phyloP scores from a whole-genome alignment of 2,888 invertebrate species.

The Parascotia fuliginaria region DNA sequence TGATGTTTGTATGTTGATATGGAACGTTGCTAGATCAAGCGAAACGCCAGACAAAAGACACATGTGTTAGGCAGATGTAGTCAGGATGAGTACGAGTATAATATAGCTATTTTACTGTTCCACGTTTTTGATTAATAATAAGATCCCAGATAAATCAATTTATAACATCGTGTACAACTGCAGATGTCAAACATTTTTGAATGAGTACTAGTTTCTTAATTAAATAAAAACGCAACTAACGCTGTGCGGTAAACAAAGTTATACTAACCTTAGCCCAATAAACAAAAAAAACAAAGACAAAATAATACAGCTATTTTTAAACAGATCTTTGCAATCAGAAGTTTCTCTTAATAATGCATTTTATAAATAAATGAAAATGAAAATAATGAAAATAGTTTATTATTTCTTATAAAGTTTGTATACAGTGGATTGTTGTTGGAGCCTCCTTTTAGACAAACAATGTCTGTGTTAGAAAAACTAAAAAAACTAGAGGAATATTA shows the following conservation, averaged over 20 bases:
- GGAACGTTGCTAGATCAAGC: constrained; percentile 44
- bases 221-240: background rate
- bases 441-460: no score
- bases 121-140: constrained; percentile 31
- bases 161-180: constrained; percentile 39
- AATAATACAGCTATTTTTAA: background rate
- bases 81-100: constrained; percentile 55
- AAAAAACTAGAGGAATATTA: constrained; percentile 33
- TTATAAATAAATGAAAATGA: no score
- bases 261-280: constrained; percentile 5
- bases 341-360: constrained; percentile 19
- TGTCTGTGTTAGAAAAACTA: no score
- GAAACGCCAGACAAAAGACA: constrained; percentile 50
- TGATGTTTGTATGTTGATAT: constrained; percentile 14
- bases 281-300: no score
- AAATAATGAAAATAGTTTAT: no score
- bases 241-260: background rate
- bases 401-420: no score
- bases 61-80: constrained; percentile 64
- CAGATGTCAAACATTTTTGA: constrained; percentile 6
- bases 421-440: no score
- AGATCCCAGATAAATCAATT: constrained; percentile 41
- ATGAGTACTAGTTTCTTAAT: background rate
- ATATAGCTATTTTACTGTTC: constrained; percentile 44
- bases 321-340: constrained; percentile 10